Evolutionary conservation across 2,113 vertebrate genomes (phyloP).

Genomic region (Myiopsitta monachus): DNA sequence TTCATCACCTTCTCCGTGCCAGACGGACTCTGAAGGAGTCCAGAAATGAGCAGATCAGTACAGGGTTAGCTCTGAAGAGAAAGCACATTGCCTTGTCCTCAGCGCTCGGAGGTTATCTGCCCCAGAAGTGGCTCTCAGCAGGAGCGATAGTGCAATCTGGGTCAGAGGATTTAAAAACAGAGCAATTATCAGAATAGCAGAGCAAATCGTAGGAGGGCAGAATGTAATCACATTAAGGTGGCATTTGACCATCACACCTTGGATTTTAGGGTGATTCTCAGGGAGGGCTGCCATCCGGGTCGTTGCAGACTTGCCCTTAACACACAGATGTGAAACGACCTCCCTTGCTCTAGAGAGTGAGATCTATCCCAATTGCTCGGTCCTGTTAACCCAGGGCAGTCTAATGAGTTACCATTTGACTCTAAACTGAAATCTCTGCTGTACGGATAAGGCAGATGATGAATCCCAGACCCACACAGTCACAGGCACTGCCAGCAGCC

Average conservation of each 20-base stretch:
- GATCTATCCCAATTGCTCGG: neutral
- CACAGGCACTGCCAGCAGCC: neutral
- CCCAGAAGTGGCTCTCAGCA: neutral
- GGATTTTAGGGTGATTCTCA: neutral
- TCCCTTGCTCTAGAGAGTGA: neutral
- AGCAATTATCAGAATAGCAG: neutral
- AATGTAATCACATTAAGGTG: neutral
- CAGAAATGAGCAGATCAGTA: neutral
- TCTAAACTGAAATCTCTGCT: neutral
- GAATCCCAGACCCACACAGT: neutral
- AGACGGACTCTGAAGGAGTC: neutral
- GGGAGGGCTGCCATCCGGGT: neutral
- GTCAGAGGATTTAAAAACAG: constrained; percentile 39
- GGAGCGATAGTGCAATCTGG: neutral
- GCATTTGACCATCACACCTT: neutral
- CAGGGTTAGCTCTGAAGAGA: neutral
- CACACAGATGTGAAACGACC: neutral
- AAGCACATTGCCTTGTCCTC: neutral
- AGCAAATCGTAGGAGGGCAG: neutral
- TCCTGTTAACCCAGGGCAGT: neutral
- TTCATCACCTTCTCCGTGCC: accelerated
- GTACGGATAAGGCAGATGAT: neutral
- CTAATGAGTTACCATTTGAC: neutral
- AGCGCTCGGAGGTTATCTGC: neutral
- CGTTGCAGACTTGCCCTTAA: neutral